Evolutionary conservation across 2,797 vertebrate species (phyloP).

Genomic region (Squalus acanthias): DNA sequence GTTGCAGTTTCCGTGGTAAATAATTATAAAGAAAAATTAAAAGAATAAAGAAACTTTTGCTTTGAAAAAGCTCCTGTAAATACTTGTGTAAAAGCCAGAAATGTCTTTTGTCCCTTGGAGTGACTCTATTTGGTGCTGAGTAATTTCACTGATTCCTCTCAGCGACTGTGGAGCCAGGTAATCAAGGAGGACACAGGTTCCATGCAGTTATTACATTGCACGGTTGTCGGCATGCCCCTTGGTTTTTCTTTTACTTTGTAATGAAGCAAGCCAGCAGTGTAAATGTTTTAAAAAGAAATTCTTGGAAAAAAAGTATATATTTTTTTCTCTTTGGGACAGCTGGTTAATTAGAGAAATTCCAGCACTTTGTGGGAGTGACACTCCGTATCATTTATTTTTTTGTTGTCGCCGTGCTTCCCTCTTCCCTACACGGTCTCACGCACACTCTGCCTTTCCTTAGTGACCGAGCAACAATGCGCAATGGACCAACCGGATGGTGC

Average conservation of each 20-base stretch:
- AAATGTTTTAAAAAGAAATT: neutral
- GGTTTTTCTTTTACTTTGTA: neutral
- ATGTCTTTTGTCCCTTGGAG: conserved; percentile 20
- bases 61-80: conserved; percentile 34
- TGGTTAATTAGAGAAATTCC: neutral
- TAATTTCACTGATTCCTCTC: conserved; percentile 15
- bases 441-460: neutral
- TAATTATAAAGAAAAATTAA: conserved; percentile 29
- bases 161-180: neutral
- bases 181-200: neutral
- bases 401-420: neutral
- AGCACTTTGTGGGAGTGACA: neutral
- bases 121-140: conserved; percentile 25
- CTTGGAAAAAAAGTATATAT: neutral
- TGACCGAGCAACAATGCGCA: neutral
- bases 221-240: conserved; percentile 10
- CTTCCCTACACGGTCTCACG: too few relatives aligned
- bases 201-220: conserved; percentile 30
- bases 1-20: neutral
- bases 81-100: conserved; percentile 18
- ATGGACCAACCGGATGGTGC: neutral
- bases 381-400: neutral
- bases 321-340: neutral
- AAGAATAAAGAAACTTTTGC: conserved; percentile 28
- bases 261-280: conserved; percentile 30